A percentile compares a stretch with the other conserved stretches of the same genome.
These are phyloP conservation scores for Dorcus hopei DNA, from an alignment of 2,888 invertebrate species.

Conservation along the genomic window DNA sequence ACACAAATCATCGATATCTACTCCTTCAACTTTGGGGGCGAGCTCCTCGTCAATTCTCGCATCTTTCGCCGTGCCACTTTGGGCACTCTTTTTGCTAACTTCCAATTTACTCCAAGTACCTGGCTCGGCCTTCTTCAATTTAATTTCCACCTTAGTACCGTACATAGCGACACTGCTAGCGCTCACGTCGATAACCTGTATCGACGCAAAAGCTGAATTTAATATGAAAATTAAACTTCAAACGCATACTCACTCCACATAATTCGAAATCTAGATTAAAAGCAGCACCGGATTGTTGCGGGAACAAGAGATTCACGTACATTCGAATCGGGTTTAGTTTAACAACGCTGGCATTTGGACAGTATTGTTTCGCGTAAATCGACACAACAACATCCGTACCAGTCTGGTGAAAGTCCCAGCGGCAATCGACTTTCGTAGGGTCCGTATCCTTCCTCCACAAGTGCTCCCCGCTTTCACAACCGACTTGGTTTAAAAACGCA, in stretches of 20 bases:
- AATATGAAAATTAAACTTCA: conserved; percentile 6
- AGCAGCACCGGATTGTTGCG: conserved; percentile 66
- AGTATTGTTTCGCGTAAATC: conserved; percentile 87
- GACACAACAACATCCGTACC: conserved; percentile 78
- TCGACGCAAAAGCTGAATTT: neutral
- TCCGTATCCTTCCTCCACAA: conserved; percentile 74
- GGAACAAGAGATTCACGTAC: conserved; percentile 71
- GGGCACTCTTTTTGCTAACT: conserved; percentile 50
- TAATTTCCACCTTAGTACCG: conserved; percentile 90
- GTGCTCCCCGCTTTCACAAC: conserved; percentile 83
- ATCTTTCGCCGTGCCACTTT: conserved; percentile 31
- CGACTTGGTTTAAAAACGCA: conserved; percentile 85
- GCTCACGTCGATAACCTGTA: conserved; percentile 72
- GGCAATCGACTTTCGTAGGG: conserved; percentile 60
- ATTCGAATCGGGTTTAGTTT: conserved; percentile 82
- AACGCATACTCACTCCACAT: conserved; percentile 65
- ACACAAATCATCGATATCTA: conserved; percentile 71
- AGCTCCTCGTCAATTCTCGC: conserved; percentile 46
- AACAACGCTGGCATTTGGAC: conserved; percentile 71
- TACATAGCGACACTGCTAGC: conserved; percentile 74
- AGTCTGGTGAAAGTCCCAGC: conserved; percentile 97
- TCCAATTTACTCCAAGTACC: conserved; percentile 79
- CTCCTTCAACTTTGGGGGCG: conserved; percentile 57
- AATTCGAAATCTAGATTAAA: conserved; percentile 78
- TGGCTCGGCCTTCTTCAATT: conserved; percentile 80